A percentile compares a stretch with the other conserved stretches of the same genome.
These are phyloP conservation scores for Rana temporaria DNA, from an alignment of 2,113 vertebrate species.

Conservation along the genomic window DNA sequence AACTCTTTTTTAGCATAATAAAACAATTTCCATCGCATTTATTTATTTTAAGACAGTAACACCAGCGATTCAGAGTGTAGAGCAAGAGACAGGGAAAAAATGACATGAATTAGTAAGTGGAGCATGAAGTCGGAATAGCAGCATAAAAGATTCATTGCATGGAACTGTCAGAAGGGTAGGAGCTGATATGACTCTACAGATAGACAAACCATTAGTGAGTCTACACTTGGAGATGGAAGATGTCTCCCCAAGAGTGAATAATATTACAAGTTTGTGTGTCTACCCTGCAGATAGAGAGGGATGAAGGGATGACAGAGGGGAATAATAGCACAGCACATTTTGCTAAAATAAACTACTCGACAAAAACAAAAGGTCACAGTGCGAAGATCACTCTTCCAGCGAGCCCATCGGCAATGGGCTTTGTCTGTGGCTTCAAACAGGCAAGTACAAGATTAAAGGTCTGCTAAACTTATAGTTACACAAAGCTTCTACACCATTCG, in stretches of 20 bases:
- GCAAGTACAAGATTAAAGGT: too few relatives aligned
- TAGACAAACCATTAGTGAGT: slow-evolving; percentile 39
- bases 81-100: slow-evolving; percentile 9
- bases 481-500: too few relatives aligned
- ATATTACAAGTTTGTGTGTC: background rate
- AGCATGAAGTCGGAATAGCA: slow-evolving; percentile 5
- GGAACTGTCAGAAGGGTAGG: slow-evolving; percentile 20
- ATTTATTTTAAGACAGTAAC: background rate
- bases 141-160: slow-evolving; percentile 44
- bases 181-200: slow-evolving; percentile 30
- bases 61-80: background rate
- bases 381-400: background rate
- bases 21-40: background rate
- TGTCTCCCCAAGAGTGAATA: background rate
- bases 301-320: background rate
- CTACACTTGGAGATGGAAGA: slow-evolving; percentile 17
- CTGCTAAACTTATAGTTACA: too few relatives aligned
- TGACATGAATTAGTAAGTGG: slow-evolving; percentile 12
- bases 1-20: too few relatives aligned
- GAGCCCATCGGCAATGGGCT: too few relatives aligned
- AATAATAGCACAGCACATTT: background rate
- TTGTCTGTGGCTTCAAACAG: too few relatives aligned
- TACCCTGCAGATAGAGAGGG: background rate
- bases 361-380: slow-evolving; percentile 4
- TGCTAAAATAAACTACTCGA: background rate